phyloP scores from a whole-genome alignment of 2,113 vertebrate species.

The Bagarius yarrelli region DNA sequence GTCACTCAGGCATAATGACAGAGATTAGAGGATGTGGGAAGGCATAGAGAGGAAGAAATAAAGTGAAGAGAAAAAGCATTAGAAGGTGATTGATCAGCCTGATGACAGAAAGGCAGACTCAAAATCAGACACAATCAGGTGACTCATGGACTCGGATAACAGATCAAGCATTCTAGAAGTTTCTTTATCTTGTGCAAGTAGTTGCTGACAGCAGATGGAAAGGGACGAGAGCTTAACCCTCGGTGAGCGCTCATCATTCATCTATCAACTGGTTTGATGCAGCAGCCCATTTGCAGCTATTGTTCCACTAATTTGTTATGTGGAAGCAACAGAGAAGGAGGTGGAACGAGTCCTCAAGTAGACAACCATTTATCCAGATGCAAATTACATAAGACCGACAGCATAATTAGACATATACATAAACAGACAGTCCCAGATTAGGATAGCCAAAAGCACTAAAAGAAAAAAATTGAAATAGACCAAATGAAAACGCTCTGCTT shows the following conservation, averaged over 20 bases:
- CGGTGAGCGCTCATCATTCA: slow-evolving; percentile 55
- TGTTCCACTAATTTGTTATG: slow-evolving; percentile 76
- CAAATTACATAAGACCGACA: slow-evolving; percentile 74
- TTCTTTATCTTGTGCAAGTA: background rate
- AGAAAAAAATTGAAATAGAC: slow-evolving; percentile 47
- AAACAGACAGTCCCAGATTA: slow-evolving; percentile 62
- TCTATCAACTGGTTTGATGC: slow-evolving; percentile 72
- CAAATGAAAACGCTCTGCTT: slow-evolving; percentile 39
- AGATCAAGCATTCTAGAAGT: slow-evolving; percentile 25
- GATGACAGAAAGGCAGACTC: slow-evolving; percentile 63
- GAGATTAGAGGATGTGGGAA: slow-evolving; percentile 62
- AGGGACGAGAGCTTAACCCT: slow-evolving; percentile 62
- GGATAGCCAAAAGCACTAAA: background rate
- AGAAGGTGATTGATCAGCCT: slow-evolving; percentile 65
- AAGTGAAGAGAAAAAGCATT: slow-evolving; percentile 47
- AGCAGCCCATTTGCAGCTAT: slow-evolving; percentile 73
- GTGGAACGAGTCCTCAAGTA: slow-evolving; percentile 51
- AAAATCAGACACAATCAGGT: slow-evolving; percentile 58
- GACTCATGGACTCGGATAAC: slow-evolving; percentile 43
- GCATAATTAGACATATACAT: slow-evolving; percentile 72
- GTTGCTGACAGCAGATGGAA: slow-evolving; percentile 44
- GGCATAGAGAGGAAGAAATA: slow-evolving; percentile 35
- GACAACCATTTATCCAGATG: slow-evolving; percentile 67
- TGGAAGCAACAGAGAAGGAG: slow-evolving; percentile 57
- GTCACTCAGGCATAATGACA: slow-evolving; percentile 51